phyloP scores from a whole-genome alignment of 2,888 invertebrate species.

The Nomada fucata region DNA sequence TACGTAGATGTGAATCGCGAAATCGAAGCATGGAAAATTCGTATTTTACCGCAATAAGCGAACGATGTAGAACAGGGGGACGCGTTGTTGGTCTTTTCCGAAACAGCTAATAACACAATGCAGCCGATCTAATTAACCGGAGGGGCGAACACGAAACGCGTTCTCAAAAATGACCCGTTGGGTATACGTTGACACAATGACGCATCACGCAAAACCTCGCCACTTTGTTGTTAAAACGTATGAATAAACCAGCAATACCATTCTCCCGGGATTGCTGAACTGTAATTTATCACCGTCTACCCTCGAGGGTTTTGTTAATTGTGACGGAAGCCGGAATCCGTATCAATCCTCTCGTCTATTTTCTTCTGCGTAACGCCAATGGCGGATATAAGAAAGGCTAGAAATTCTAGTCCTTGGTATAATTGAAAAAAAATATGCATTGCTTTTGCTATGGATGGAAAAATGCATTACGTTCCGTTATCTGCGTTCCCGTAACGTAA shows the following conservation, averaged over 20 bases:
- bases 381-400: no score
- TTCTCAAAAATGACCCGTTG: neutral
- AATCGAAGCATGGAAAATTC: neutral
- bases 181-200: constrained; percentile 46
- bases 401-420: no score
- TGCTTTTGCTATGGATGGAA: no score
- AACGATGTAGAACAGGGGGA: neutral
- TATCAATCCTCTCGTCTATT: neutral
- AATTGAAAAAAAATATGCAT: no score
- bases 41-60: neutral
- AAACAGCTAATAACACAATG: neutral
- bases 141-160: neutral
- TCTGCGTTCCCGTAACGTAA: no score
- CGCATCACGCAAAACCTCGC: constrained; percentile 54
- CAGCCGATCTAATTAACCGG: neutral
- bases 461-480: no score
- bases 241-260: constrained; percentile 67
- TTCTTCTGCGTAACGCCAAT: neutral
- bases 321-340: constrained; percentile 37
- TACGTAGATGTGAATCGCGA: no score
- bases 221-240: constrained; percentile 70
- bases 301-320: constrained; percentile 51
- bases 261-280: constrained; percentile 40
- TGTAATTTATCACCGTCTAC: constrained; percentile 69
- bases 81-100: neutral